phyloP scores from a whole-genome alignment of 2,888 invertebrate genomes.

The Flexamia atlantica region DNA sequence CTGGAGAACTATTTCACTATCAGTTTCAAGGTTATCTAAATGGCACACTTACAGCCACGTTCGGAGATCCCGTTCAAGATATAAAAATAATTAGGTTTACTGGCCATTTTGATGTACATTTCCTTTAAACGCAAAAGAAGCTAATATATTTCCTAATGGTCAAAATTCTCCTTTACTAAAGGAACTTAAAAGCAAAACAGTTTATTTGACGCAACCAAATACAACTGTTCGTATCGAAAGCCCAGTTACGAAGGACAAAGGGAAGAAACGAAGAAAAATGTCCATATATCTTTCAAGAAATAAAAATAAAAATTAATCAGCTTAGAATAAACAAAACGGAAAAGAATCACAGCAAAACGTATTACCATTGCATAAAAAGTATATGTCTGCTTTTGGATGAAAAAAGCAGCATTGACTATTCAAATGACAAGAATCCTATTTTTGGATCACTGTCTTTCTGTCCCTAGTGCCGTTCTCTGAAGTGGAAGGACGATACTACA shows the following conservation, averaged over 20 bases:
- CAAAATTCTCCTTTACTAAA: too few relatives aligned
- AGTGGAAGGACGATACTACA: conserved; percentile 61
- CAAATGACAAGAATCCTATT: neutral
- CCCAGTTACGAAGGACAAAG: too few relatives aligned
- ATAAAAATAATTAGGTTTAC: conserved; percentile 23
- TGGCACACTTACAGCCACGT: neutral
- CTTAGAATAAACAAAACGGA: conserved; percentile 18
- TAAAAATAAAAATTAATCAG: neutral
- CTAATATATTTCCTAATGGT: neutral
- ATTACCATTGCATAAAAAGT: neutral
- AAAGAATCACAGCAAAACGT: neutral
- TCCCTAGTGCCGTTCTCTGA: conserved; percentile 56
- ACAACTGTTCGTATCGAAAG: too few relatives aligned
- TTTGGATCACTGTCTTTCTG: neutral
- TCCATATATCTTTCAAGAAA: neutral
- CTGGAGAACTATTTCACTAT: neutral
- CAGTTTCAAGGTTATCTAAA: neutral
- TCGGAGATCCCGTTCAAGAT: neutral
- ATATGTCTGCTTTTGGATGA: neutral
- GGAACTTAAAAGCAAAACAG: too few relatives aligned
- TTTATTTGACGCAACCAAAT: too few relatives aligned
- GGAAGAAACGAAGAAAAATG: neutral
- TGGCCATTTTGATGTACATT: conserved; percentile 27
- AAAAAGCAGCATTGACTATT: neutral
- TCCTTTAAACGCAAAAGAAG: neutral